Base-by-base conservation (phyloP, 2,113 vertebrate genomes). In the Rynchops niger region DNA sequence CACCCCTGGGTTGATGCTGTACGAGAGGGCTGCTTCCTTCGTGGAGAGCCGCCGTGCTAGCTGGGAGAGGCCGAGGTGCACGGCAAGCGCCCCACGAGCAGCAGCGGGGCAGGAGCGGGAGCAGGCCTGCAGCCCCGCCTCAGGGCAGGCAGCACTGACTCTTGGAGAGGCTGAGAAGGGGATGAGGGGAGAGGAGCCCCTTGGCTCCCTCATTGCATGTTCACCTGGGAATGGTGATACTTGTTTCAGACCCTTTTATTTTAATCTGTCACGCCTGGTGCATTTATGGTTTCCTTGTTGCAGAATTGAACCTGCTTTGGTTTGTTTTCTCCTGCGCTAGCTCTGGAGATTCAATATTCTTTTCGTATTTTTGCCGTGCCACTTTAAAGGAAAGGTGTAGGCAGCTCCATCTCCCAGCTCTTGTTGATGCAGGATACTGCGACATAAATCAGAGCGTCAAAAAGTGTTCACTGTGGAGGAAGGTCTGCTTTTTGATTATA, bases 401-500 rank as follows among this genome's bases (percentile, higher is more conserved):
- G 82, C 90, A 94, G 87, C 82, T 88, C 77, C 59, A n/a, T 77
- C 91, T 96, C 91, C n/a, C 66, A 65, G 56, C 70, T 93, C 77
- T 25, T 15, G 38, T 50, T 95, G 82, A 59, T 1, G 3, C 55
- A 73, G 78, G 62, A 52, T 71, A 22, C 82, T 93, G 84, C 85
- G 78, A 90, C 61, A 82, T 63, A 91, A 91, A 95, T 94, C 86
- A 27, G 2, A 89, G 70, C 8, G 0, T 82, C 73, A 69, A 11
- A 92, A 86, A 2, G 30, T 82, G 69, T 53, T 77, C 9, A 12
- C 95, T 86, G 2, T 58, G 78, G 71, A 93, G 78, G 58, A 80
- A 85, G 84, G 58, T 66, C 84, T 96, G 94, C 59, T 89, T 87
- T 93, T 87, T 93, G 77, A 91, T 95, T 94, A 61, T 73, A 62